Base-by-base conservation (phyloP, 2,797 vertebrate species). In the Eulemur mongoz region DNA sequence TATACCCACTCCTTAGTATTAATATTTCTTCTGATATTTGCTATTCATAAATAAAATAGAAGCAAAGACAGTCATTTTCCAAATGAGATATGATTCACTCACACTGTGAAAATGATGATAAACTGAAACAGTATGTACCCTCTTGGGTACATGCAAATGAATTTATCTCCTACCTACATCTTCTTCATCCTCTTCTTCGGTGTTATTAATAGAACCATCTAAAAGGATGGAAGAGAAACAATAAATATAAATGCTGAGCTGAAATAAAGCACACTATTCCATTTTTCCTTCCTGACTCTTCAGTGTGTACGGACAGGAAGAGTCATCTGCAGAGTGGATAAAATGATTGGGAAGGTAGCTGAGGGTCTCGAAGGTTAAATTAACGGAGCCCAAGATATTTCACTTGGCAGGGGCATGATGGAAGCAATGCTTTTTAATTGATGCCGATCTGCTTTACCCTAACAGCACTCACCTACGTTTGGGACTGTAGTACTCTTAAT, bases 391-490 rank as follows among this genome's bases (percentile, higher is more conserved):
- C 15, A 65, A 48, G 54, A 11, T 65, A 35, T 43, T 84, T 94
- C 92, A 72, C 50, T 35, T 80, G 73, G 73, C 43, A 91, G 59
- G 43, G 11, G 40, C 38, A 48, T 0, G n/a, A 87, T 35, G 40
- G 79, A 80, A 82, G 50, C 72, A 94, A 43, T 11, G 20, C 2
- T 84, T 79, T 78, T 83, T 57, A 84, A 65, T 0, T 18, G 43
- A 89, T 38, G 35, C 32, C 43, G 7, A 13, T 80, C 30, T 65
- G n/a, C 52, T 84, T 91, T 73, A 88, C 38, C n/a, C 67, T 82
- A 82, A 81, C 17, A 90, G 32, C 95, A 98, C 98, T 98, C 95
- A 98, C 98, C 98, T 96, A 92, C 40, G 50, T 73, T 89, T 83
- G 82, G 40, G 45, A 81, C 25, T 30, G 95, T 4, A 50, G 96